Evolutionary conservation across 2,113 vertebrate species (phyloP).

Genomic region (Spilogale gracilis): DNA sequence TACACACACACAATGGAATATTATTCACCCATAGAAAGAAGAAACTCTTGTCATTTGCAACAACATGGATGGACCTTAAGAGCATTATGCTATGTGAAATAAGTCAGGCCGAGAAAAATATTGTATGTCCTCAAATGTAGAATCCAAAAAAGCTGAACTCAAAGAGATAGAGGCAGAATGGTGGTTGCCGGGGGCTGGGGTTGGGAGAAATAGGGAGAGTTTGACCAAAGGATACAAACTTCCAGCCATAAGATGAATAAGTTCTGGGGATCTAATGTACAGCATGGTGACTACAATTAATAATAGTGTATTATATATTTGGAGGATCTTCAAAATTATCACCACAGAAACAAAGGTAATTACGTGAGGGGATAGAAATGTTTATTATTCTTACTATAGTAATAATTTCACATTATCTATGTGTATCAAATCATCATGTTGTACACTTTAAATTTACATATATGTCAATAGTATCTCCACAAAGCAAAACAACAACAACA

Average conservation of each 20-base stretch:
- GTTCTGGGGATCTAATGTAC: background rate
- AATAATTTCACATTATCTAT: background rate
- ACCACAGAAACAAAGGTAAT: background rate
- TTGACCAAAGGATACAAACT: background rate
- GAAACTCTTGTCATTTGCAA: background rate
- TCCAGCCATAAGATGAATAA: background rate
- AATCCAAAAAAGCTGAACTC: background rate
- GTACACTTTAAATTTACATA: background rate
- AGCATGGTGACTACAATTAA: background rate
- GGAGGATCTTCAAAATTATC: background rate
- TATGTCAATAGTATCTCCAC: background rate
- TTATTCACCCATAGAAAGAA: background rate
- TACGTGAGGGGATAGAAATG: background rate
- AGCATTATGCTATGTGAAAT: background rate
- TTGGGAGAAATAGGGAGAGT: background rate
- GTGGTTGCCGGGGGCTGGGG: background rate
- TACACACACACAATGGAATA: background rate
- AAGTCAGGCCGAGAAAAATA: conserved; percentile 22
- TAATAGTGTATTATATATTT: background rate
- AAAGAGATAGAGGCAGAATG: background rate
- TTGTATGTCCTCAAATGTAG: background rate
- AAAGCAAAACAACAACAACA: background rate
- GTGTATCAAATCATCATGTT: background rate
- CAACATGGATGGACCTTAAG: background rate
- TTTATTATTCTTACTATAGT: background rate